These are phyloP conservation scores for Eueremaeus valkanovi DNA, from an alignment of 2,888 invertebrate genomes.

Conservation along the genomic window DNA sequence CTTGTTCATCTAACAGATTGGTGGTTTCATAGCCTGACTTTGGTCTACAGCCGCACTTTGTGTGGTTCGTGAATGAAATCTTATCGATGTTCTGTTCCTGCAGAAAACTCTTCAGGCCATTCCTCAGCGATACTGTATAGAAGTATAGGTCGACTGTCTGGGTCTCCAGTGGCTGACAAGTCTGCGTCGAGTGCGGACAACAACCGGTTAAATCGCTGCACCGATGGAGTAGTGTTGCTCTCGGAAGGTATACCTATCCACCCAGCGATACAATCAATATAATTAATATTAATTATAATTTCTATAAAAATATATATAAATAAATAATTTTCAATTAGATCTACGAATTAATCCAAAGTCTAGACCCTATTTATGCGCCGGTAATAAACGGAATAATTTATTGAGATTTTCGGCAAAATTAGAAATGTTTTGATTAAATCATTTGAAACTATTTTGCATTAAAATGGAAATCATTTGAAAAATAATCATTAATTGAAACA, in stretches of 20 bases:
- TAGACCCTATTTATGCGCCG: no score
- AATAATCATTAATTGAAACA: no score
- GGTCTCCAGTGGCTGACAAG: slow-evolving; percentile 63
- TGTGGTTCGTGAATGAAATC: slow-evolving; percentile 47
- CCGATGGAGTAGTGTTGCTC: slow-evolving; percentile 77
- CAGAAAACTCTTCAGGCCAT: background rate
- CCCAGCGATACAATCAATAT: background rate
- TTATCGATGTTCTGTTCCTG: slow-evolving; percentile 45
- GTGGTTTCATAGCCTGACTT: background rate
- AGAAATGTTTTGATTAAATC: no score
- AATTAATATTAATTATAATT: background rate
- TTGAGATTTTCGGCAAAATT: no score
- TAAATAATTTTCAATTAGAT: no score
- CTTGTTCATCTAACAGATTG: background rate
- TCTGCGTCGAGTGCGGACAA: slow-evolving; percentile 66
- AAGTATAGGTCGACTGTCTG: slow-evolving; percentile 46
- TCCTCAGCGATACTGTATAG: slow-evolving; percentile 41
- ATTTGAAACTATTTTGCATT: no score
- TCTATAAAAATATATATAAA: no score
- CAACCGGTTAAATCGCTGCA: slow-evolving; percentile 85
- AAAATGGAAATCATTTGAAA: no score
- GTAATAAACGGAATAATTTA: no score
- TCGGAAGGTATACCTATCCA: slow-evolving; percentile 63
- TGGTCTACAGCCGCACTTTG: slow-evolving; percentile 45
- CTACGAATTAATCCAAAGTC: no score